A percentile compares a stretch with the other conserved stretches of the same genome.
These are phyloP conservation scores for Drosophila eohydei DNA, from an alignment of 2,888 invertebrate genomes.

Conservation along the genomic window DNA sequence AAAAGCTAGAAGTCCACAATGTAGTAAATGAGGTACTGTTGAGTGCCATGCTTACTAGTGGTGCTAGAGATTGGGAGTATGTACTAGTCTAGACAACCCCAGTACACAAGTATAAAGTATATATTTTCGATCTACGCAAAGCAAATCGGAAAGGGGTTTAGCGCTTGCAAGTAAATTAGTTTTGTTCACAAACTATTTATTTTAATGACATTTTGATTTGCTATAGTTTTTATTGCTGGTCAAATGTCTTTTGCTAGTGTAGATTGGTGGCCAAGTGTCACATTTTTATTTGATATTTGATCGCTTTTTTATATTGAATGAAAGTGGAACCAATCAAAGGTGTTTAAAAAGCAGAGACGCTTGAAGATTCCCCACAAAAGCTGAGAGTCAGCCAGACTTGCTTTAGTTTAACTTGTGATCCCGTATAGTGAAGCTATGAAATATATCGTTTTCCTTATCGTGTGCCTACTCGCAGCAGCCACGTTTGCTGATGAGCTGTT, in stretches of 20 bases:
- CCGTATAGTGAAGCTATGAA: slow-evolving; percentile 1
- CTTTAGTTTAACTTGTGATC: not conserved
- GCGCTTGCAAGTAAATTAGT: not conserved
- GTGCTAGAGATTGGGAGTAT: too few species aligned
- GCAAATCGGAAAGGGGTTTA: not conserved
- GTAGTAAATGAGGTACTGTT: too few species aligned
- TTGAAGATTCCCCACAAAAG: not conserved
- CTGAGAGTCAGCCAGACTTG: not conserved
- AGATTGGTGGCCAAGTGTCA: not conserved
- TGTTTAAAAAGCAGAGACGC: not conserved
- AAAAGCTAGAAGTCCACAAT: too few species aligned
- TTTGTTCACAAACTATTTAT: not conserved
- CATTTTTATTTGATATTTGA: not conserved
- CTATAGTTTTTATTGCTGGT: not conserved
- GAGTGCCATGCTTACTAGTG: too few species aligned
- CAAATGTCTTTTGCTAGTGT: not conserved
- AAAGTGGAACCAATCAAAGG: slow-evolving; percentile 1
- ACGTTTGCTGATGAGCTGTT: slow-evolving; percentile 23
- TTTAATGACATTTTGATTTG: not conserved
- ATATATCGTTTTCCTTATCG: not conserved
- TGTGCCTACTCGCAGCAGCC: not conserved
- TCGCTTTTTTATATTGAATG: not conserved
- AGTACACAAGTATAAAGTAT: too few species aligned
- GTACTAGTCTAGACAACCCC: too few species aligned
- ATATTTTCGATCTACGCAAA: not conserved